Percentiles rank a stretch among this genome's conserved stretches.
phyloP scores from a whole-genome alignment of 2,113 vertebrate species.

The Narcine bancroftii region DNA sequence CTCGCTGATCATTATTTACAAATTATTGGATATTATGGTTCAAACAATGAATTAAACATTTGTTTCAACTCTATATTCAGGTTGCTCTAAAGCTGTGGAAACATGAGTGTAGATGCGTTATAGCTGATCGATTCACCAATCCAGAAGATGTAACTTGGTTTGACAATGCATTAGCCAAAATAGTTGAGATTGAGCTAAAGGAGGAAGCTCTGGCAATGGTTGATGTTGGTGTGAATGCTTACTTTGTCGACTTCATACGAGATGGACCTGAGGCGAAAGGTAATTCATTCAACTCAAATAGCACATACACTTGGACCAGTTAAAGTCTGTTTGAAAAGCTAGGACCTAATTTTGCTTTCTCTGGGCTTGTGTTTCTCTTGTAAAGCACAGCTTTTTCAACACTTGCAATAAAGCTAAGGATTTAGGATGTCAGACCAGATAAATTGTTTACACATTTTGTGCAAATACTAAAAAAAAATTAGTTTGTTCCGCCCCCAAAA shows the following conservation, averaged over 20 bases:
- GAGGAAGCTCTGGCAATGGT: conserved; percentile 51
- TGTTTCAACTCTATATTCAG: conserved; percentile 48
- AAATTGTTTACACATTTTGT: background rate
- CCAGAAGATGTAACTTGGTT: conserved; percentile 79
- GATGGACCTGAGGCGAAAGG: conserved; percentile 74
- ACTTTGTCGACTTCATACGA: conserved; percentile 89
- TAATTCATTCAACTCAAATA: conserved; percentile 44
- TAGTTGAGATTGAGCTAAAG: conserved; percentile 64
- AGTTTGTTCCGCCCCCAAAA: too few relatives aligned
- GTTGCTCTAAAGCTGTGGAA: conserved; percentile 76
- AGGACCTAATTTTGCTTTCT: background rate
- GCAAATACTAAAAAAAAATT: background rate
- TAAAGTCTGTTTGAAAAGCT: background rate
- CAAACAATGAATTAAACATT: background rate
- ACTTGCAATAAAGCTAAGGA: background rate
- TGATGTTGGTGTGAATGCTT: conserved; percentile 58
- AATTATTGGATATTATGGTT: background rate
- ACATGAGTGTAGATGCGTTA: conserved; percentile 86
- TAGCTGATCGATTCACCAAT: conserved; percentile 82
- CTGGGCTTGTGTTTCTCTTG: background rate
- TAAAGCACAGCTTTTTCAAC: background rate
- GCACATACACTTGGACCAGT: background rate
- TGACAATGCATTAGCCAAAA: conserved; percentile 58
- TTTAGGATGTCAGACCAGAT: background rate
- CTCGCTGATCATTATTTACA: background rate